Conservation (phyloP, 2,113 vertebrate species). For the Microtus ochrogaster region DNA sequence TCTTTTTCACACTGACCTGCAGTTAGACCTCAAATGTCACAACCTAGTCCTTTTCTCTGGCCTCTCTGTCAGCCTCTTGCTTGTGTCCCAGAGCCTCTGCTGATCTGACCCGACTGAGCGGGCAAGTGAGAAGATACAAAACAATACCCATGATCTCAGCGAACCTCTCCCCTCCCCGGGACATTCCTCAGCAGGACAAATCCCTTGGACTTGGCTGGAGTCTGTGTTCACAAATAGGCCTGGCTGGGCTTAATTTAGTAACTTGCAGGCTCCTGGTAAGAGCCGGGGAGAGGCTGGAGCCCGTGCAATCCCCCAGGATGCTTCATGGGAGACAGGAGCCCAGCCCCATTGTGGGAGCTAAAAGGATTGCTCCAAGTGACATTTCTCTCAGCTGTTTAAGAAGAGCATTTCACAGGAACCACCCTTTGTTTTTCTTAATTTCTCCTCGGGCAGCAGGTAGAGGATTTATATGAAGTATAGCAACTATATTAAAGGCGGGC, state of each 20-base stretch:
- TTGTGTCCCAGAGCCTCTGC: conserved; percentile 51
- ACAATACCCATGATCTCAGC: conserved; percentile 73
- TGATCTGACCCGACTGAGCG: not conserved
- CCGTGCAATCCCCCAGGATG: not conserved
- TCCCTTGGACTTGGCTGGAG: conserved; percentile 65
- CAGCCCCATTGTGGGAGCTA: not conserved
- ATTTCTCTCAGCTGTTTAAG: not conserved
- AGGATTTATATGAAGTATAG: not conserved
- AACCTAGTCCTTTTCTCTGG: conserved; percentile 14
- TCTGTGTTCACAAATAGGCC: conserved; percentile 69
- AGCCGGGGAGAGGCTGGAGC: not conserved
- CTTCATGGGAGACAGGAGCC: not conserved
- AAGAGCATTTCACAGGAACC: not conserved
- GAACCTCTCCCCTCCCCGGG: conserved; percentile 24
- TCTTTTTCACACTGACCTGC: not conserved
- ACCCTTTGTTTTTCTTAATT: not conserved
- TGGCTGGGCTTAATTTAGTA: conserved; percentile 71
- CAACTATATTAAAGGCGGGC: not conserved
- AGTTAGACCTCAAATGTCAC: not conserved
- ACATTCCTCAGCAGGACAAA: conserved; percentile 64
- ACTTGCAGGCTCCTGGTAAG: not conserved
- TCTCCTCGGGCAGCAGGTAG: not conserved
- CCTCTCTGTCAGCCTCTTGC: conserved; percentile 34
- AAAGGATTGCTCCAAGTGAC: not conserved
- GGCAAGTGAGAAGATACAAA: conserved; percentile 36